Evolutionary conservation across 2,113 vertebrate species (phyloP).

Genomic region (Laticauda laticaudata): DNA sequence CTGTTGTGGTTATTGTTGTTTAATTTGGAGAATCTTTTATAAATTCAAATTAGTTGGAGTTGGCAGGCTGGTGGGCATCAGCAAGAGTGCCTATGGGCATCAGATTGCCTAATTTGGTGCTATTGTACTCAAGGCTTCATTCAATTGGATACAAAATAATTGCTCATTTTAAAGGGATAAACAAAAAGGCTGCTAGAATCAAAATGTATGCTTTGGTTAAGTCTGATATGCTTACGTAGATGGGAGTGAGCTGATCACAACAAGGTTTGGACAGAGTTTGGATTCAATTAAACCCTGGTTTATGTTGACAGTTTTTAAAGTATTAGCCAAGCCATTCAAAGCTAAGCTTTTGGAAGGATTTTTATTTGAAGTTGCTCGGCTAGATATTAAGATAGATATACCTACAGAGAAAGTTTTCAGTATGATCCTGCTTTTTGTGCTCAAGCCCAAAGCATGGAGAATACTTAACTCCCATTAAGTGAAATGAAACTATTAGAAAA

Average conservation of each 20-base stretch:
- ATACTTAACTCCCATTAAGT: neutral
- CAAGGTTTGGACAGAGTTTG: neutral
- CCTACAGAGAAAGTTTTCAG: neutral
- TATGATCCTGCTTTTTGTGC: constrained; percentile 19
- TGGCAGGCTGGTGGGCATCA: neutral
- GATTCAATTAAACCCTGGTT: neutral
- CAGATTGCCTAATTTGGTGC: neutral
- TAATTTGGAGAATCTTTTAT: neutral
- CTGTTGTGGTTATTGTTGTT: neutral
- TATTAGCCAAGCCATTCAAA: neutral
- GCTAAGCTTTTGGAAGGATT: neutral
- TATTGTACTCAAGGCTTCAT: neutral
- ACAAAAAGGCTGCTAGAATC: neutral
- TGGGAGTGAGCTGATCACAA: neutral
- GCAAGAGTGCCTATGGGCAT: neutral
- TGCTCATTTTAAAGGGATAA: neutral
- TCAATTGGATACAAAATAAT: neutral
- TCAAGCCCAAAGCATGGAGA: neutral
- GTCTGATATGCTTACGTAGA: neutral
- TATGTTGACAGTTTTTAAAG: neutral
- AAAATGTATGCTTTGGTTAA: neutral
- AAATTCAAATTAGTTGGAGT: neutral
- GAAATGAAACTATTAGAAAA: neutral
- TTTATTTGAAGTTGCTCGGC: neutral
- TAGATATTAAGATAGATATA: constrained; percentile 8